Percentiles rank a stretch among this genome's conserved stretches.
Evolutionary conservation across 1,140 invertebrate genomes (phyloP).

Genomic region (Solenopsis invicta): DNA sequence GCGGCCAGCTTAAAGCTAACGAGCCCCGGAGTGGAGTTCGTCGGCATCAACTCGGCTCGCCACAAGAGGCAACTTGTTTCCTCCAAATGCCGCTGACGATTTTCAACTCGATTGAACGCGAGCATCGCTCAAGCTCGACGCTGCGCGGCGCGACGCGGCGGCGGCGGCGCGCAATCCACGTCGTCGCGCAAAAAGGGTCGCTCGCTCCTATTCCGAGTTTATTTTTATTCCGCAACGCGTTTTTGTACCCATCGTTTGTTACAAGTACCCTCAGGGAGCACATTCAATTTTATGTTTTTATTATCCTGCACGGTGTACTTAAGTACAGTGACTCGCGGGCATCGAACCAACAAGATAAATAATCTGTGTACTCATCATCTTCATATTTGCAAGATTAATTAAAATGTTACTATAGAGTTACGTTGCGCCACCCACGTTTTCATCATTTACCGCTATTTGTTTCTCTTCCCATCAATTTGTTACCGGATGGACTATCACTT

Average conservation of each 20-base stretch:
- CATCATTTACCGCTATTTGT: slow-evolving; percentile 20
- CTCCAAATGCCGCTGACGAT: slow-evolving; percentile 52
- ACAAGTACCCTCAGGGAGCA: slow-evolving; percentile 18
- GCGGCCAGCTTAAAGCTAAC: slow-evolving; percentile 52
- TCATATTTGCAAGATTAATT: slow-evolving; percentile 5
- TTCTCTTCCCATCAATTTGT: slow-evolving; percentile 25
- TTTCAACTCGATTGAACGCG: slow-evolving; percentile 64
- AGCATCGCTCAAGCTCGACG: slow-evolving; percentile 37
- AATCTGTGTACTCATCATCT: background rate
- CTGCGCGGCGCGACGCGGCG: too few relatives aligned
- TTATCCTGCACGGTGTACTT: background rate
- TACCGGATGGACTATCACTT: slow-evolving; percentile 10
- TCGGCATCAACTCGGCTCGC: slow-evolving; percentile 42
- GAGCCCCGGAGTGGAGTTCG: slow-evolving; percentile 40
- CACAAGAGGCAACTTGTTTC: slow-evolving; percentile 52
- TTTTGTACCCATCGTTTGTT: slow-evolving; percentile 37
- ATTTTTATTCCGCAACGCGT: slow-evolving; percentile 30
- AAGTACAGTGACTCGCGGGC: background rate
- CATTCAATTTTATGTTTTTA: slow-evolving; percentile 38
- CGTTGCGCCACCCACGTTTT: background rate
- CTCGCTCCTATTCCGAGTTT: slow-evolving; percentile 52
- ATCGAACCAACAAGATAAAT: background rate
- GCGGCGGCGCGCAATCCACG: slow-evolving; percentile 42
- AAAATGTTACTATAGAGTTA: background rate
- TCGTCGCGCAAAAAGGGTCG: slow-evolving; percentile 37